phyloP scores from a whole-genome alignment of 2,797 vertebrate genomes.

The Echiichthys vipera region DNA sequence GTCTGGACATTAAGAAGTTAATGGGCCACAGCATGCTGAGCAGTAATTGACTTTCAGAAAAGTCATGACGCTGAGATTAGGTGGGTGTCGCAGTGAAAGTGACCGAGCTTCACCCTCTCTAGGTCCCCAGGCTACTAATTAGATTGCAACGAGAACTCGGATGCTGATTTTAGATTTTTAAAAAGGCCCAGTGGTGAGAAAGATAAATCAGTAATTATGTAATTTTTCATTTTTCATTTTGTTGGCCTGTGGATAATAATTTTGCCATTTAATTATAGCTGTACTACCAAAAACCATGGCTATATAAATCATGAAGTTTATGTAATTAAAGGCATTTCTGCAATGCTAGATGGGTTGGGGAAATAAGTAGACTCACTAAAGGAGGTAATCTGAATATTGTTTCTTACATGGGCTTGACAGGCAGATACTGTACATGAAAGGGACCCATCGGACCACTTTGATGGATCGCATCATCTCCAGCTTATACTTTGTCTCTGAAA shows the following conservation, averaged over 20 bases:
- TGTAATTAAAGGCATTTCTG: neutral
- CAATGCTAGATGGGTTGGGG: neutral
- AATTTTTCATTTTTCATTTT: constrained; percentile 36
- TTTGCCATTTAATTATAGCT: constrained; percentile 28
- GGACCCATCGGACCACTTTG: neutral
- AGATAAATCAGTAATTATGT: constrained; percentile 1
- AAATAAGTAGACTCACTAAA: neutral
- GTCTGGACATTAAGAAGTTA: too few species aligned
- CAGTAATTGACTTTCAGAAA: constrained; percentile 32
- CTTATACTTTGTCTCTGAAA: neutral
- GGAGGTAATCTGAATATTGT: neutral
- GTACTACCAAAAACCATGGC: neutral
- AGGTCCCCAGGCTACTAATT: constrained; percentile 42
- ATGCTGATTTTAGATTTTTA: constrained; percentile 1
- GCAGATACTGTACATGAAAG: neutral
- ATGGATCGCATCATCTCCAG: neutral
- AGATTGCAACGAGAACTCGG: constrained; percentile 13
- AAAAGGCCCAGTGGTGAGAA: constrained; percentile 10
- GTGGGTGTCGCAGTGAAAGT: constrained; percentile 17
- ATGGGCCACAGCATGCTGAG: neutral
- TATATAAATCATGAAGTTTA: constrained; percentile 7
- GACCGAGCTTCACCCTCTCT: neutral
- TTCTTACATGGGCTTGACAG: neutral
- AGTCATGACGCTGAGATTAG: constrained; percentile 28
- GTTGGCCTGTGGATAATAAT: neutral